Base-by-base conservation (phyloP, 2,888 invertebrate genomes). In the Drosophila phalerata region DNA sequence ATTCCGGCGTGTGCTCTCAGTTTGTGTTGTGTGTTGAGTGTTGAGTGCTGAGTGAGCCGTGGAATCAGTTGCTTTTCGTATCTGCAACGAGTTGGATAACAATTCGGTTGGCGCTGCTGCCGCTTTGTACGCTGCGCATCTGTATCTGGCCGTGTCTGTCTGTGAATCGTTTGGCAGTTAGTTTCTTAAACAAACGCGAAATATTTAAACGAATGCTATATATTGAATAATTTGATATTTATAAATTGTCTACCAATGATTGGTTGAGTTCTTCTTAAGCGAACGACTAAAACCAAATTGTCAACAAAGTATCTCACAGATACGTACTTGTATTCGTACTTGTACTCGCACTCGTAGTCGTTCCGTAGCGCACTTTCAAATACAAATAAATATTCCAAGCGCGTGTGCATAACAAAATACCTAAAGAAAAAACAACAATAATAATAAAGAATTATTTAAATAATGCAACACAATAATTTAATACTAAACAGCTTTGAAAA, bases 11-110 rank as follows among this genome's bases (percentile, higher is more conserved):
- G 34, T 52, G 68, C 38, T 66, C 52, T 78, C 78, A 67, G 77
- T 78, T 62, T 11, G 64, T 45, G 60, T 28, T 47, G 62, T 66
- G 63, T 52, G 25, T 25, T 2, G 25, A 37, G 61, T 66, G 62
- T 61, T 10, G 63, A 3, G 25, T 43, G 60, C 17, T 45, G 61
- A 64, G 63, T 52, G 73, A 56, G 51, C 49, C 49, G 67, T 69
- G 52, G 65, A 76, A 73, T 75, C 81, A 84, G 85, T 79, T 78
- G 80, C 72, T 80, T 64, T 72, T 77, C 71, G 81, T 78, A 79
- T 81, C 78, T 85, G 79, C 81, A 84, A 77, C 82, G 87, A 79
- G 82, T 82, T 79, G 89, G 87, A 81, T 83, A 75, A 69, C 72
- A 73, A 65, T 73, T 70, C 73, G 81, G 76, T 53, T 76, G 73